Evolutionary conservation across 2,888 invertebrate species (phyloP), one percentile per base, ranked within the genome.

Genomic region (Dugesia japonica): DNA sequence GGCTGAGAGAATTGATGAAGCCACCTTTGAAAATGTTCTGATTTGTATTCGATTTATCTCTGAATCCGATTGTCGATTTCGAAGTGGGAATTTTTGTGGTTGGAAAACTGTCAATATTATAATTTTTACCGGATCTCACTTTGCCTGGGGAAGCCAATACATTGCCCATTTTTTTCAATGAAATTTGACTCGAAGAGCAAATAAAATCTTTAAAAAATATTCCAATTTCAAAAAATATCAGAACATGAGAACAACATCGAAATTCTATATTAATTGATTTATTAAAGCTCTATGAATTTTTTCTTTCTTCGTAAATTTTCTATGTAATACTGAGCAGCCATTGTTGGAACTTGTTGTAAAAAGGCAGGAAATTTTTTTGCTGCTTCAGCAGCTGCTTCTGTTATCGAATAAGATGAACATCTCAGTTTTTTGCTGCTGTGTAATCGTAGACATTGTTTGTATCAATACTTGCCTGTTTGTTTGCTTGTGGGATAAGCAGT

Each of bases 331-430:
- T 38, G 38, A 38, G 38, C 17, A 13, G 38, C 38, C 38, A 13
- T 38, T 38, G 38, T 15, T 79, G 79, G 0, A 82, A 80, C 0
- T 81, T 80, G 77, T 81, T 82, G 13, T 80, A 80, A 26, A 81
- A 75, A 76, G 81, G 79, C 42, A 82, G 79, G 26, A 82, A 79
- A 75, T 81, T 81, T 28, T 75, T 79, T 17, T 76, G 75, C 71
- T 80, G 79, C 76, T 83, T 82, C 56, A 83, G 82, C 86, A 93
- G 93, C 87, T 94, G 93, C 85, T 92, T 93, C 83, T n/a, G n/a
- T n/a, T n/a, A n/a, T n/a, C n/a, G n/a, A n/a, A n/a, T n/a, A n/a
- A n/a, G n/a, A n/a, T n/a, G n/a, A n/a, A n/a, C n/a, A n/a, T n/a
- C n/a, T n/a, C n/a, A n/a, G n/a, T n/a, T n/a, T n/a, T n/a, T n/a